A percentile compares a stretch with the other conserved stretches of the same genome.
These are phyloP conservation scores for Columba janthina DNA, from an alignment of 2,113 vertebrate genomes.

Conservation along the genomic window DNA sequence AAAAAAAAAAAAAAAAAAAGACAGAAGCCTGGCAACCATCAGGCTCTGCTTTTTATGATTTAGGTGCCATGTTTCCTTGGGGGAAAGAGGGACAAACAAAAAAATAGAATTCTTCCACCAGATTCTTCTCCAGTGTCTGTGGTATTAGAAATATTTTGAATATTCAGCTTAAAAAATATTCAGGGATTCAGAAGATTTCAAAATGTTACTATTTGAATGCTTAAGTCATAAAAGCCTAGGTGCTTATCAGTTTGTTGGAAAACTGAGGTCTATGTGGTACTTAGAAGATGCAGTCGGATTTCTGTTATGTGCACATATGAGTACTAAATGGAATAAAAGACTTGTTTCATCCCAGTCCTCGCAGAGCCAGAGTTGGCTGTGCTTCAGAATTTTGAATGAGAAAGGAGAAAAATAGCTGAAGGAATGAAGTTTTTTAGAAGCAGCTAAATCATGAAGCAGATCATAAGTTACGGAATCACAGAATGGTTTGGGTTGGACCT, in stretches of 20 bases:
- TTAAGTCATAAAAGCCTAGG: not conserved
- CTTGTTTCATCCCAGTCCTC: not conserved
- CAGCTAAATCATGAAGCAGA: not conserved
- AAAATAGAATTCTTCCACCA: not conserved
- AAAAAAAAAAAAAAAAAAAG: not conserved
- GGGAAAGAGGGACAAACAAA: not conserved
- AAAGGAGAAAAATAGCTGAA: not conserved
- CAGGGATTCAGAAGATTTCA: not conserved
- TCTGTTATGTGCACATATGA: not conserved
- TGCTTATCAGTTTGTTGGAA: not conserved
- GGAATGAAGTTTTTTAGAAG: not conserved
- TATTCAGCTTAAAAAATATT: not conserved
- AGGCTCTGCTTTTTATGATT: not conserved
- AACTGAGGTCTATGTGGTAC: not conserved
- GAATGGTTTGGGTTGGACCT: too few relatives aligned
- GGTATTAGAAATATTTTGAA: not conserved
- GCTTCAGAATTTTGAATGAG: not conserved
- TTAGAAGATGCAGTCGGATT: not conserved
- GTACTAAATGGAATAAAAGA: not conserved
- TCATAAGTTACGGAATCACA: not conserved
- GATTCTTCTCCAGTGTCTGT: not conserved
- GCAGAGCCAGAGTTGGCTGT: not conserved
- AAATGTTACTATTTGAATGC: not conserved
- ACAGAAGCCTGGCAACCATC: not conserved
- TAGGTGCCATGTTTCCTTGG: not conserved